Conservation (phyloP, 1,140 invertebrate genomes). For the Drosophila pandora region DNA sequence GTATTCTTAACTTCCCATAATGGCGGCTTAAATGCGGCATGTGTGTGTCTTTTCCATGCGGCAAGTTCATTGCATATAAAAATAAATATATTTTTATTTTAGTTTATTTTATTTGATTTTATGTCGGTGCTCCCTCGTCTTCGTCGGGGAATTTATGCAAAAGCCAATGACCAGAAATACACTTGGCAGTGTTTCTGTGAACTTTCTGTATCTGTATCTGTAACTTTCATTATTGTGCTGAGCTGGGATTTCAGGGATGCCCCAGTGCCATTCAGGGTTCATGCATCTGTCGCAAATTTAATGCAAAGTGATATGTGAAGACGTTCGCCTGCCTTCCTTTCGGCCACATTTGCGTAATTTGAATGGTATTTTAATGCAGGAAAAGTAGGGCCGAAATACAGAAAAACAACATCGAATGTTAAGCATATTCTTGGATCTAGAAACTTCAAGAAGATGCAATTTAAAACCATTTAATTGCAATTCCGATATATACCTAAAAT, state of each 20-base stretch:
- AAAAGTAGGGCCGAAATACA: slow-evolving; percentile 18
- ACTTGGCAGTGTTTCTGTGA: slow-evolving; percentile 2
- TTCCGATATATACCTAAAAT: not conserved
- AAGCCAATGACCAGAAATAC: slow-evolving; percentile 53
- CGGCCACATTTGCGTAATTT: slow-evolving; percentile 42
- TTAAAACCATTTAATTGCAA: not conserved
- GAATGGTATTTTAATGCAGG: slow-evolving; percentile 47
- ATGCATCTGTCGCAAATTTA: slow-evolving; percentile 48
- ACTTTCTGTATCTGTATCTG: slow-evolving; percentile 25
- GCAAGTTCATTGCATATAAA: slow-evolving; percentile 70
- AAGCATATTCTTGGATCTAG: slow-evolving; percentile 8
- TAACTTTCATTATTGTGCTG: slow-evolving; percentile 60
- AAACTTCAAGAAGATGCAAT: not conserved
- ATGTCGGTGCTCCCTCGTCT: slow-evolving; percentile 23
- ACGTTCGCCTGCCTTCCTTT: slow-evolving; percentile 5
- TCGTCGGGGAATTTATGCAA: slow-evolving; percentile 53
- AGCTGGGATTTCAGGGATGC: slow-evolving; percentile 38
- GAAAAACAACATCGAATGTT: slow-evolving; percentile 10
- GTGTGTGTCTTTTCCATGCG: slow-evolving; percentile 41
- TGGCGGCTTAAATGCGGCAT: slow-evolving; percentile 67
- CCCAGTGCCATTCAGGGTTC: slow-evolving; percentile 40
- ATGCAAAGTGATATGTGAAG: slow-evolving; percentile 52
- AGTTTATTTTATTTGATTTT: slow-evolving; percentile 61
- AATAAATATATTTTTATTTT: slow-evolving; percentile 61
- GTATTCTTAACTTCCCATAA: slow-evolving; percentile 18